Evolutionary conservation across 2,113 vertebrate species (phyloP), one percentile per base, ranked within the genome.

Genomic region (Baryphthengus martii): DNA sequence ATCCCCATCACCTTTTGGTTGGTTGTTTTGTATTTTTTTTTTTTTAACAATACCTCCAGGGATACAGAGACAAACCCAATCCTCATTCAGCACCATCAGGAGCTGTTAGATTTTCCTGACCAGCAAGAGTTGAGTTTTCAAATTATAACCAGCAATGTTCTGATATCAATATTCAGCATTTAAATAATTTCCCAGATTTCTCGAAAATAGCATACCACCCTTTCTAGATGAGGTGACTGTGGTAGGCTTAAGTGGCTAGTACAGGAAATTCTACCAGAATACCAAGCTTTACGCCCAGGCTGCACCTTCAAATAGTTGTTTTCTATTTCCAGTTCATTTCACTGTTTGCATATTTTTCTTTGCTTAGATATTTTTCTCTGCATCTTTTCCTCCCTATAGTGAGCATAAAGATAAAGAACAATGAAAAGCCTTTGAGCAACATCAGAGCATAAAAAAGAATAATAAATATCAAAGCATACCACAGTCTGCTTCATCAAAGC

Each of bases 341-440:
- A 53, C 31, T 61, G 24, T 62, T 90, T 85, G n/a, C 33, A 8
- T 80, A 49, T 92, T 89, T 86, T 90, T 89, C 71, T 72, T 47
- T 65, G 19, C 78, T n/a, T n/a, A n/a, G n/a, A n/a, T n/a, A n/a
- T n/a, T n/a, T n/a, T n/a, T n/a, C 72, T 73, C 49, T 66, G 20
- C 80, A 67, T 53, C 65, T 78, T 66, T 50, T 50, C 42, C 66
- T 76, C 63, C 76, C 76, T 40, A 53, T 10, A 68, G 72, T 4
- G 86, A 70, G 40, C 40, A 86, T 7, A 35, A 85, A 72, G 56
- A 88, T 39, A 72, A 72, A 76, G 45, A 24, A 62, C 21, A 28
- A 21, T 3, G 14, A 52, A 85, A 88, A 88, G 49, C 70, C 84
- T 65, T 85, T 88, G 59, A 93, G 75, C 49, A 86, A 81, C 24